Evolutionary conservation across 2,113 vertebrate genomes (phyloP).

Genomic region (Xiphophorus hellerii): DNA sequence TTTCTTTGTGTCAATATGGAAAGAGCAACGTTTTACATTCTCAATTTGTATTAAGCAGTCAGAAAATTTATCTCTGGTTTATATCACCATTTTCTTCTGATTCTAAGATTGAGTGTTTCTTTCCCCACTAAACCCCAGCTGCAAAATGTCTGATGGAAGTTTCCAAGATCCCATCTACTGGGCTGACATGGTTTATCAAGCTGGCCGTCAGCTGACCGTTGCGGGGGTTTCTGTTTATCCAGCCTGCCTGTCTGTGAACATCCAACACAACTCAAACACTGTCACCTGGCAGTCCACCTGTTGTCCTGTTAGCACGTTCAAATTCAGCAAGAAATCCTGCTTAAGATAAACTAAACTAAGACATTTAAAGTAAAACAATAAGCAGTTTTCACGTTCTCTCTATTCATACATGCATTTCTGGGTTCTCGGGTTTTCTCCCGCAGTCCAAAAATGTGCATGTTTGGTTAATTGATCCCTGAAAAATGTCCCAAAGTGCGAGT

Average conservation of each 20-base stretch:
- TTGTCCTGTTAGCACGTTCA: slow-evolving; percentile 1
- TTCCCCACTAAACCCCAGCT: slow-evolving; percentile 6
- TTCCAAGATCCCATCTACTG: slow-evolving; percentile 63
- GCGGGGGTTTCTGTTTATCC: slow-evolving; percentile 75
- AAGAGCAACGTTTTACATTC: no score
- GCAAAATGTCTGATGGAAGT: slow-evolving; percentile 57
- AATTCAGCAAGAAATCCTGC: slow-evolving; percentile 11
- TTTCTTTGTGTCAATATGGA: no score
- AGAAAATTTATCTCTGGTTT: not conserved
- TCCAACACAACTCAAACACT: slow-evolving; percentile 42
- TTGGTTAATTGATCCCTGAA: not conserved
- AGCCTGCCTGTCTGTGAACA: slow-evolving; percentile 60
- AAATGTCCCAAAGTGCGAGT: not conserved
- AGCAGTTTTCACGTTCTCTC: not conserved
- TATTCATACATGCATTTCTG: not conserved
- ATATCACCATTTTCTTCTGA: not conserved
- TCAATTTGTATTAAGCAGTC: no score
- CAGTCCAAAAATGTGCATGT: not conserved
- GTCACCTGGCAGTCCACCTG: slow-evolving; percentile 42
- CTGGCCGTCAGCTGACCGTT: slow-evolving; percentile 45
- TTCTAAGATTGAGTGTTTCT: not conserved
- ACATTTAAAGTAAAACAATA: not conserved
- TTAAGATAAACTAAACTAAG: not conserved
- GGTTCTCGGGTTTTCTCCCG: not conserved
- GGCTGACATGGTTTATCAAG: slow-evolving; percentile 38